Conservation (phyloP, 2,797 vertebrate genomes). For the Sebastes jordani region DNA sequence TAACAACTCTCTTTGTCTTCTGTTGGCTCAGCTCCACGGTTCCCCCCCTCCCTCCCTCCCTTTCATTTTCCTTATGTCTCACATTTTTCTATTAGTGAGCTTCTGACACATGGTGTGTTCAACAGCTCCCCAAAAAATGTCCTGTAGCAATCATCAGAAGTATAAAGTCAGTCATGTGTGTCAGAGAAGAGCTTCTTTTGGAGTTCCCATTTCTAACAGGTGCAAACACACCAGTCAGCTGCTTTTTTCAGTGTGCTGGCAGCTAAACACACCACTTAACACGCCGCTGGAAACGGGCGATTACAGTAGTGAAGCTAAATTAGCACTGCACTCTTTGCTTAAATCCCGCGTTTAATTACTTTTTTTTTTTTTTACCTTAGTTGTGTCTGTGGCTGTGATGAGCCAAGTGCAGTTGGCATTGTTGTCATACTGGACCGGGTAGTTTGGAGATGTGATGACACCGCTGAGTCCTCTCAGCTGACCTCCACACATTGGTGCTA, state of each 20-base stretch:
- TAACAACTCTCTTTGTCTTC: conserved; percentile 53
- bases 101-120: conserved; percentile 27
- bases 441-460: conserved; percentile 96
- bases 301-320: conserved; percentile 1
- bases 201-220: conserved; percentile 22
- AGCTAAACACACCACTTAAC: conserved; percentile 14
- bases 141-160: conserved; percentile 43
- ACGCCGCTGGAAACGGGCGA: background rate
- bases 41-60: background rate
- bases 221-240: conserved; percentile 13
- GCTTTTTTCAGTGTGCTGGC: conserved; percentile 15
- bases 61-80: conserved; percentile 37
- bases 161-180: conserved; percentile 34
- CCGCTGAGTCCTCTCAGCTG: conserved; percentile 92
- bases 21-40: conserved; percentile 30
- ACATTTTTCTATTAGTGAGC: conserved; percentile 31
- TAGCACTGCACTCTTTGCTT: background rate
- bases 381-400: conserved; percentile 90
- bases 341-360: background rate
- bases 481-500: conserved; percentile 96
- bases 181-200: background rate
- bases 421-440: conserved; percentile 98
- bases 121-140: conserved; percentile 26
- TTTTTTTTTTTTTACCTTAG: conserved; percentile 84
- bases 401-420: conserved; percentile 98